These are phyloP conservation scores for Nephrotoma guestfalica DNA, from an alignment of 2,888 invertebrate species.

Conservation along the genomic window DNA sequence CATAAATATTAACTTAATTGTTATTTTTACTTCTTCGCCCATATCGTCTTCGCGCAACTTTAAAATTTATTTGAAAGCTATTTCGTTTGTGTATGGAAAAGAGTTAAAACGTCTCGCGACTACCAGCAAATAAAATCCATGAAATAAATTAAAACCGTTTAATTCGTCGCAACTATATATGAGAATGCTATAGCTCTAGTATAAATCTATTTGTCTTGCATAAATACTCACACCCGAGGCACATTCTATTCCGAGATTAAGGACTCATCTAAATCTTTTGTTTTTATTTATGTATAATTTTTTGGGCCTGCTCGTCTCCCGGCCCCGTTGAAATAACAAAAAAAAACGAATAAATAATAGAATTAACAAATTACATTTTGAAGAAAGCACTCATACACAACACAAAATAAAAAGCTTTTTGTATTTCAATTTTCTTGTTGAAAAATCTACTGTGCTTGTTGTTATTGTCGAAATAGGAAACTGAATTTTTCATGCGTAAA, in stretches of 20 bases:
- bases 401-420: background rate
- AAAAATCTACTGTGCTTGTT: background rate
- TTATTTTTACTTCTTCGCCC: background rate
- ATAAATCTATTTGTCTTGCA: background rate
- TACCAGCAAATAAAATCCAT: background rate
- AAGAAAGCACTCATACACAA: background rate
- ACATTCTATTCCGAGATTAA: too few relatives aligned
- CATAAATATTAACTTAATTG: slow-evolving; percentile 3
- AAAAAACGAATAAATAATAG: background rate
- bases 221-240: background rate
- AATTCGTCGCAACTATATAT: background rate
- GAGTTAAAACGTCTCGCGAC: background rate
- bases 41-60: background rate
- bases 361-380: background rate
- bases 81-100: background rate
- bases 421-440: background rate
- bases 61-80: background rate
- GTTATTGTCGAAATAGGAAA: background rate
- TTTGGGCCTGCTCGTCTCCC: background rate
- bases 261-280: background rate
- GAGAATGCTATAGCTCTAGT: too few relatives aligned
- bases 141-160: background rate
- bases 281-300: background rate
- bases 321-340: background rate
- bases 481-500: background rate